A percentile compares a stretch with the other conserved stretches of the same genome.
These are phyloP conservation scores for Eulemur rubriventer DNA, from an alignment of 2,797 vertebrate species.

Conservation along the genomic window DNA sequence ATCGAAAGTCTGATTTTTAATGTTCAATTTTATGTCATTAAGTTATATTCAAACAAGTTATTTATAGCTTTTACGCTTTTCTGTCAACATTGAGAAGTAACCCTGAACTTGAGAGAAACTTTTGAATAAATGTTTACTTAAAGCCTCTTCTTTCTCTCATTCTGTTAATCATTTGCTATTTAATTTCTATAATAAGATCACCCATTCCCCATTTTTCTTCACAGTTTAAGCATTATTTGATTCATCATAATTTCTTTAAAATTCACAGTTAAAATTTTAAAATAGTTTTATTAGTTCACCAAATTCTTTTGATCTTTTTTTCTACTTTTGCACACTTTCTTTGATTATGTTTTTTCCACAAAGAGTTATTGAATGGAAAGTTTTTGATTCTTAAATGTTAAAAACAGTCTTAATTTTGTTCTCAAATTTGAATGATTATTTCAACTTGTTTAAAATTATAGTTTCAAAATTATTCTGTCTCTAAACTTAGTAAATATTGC, in stretches of 20 bases:
- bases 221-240: neutral
- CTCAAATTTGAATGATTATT: neutral
- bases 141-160: neutral
- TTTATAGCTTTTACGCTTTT: neutral
- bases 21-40: neutral
- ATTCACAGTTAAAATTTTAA: neutral
- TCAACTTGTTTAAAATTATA: neutral
- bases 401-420: neutral
- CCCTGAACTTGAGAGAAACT: neutral
- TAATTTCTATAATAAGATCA: neutral
- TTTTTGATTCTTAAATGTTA: neutral
- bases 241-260: neutral
- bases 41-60: neutral
- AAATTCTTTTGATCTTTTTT: neutral
- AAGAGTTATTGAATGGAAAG: neutral
- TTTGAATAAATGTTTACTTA: neutral
- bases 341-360: neutral
- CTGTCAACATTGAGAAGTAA: neutral
- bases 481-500: neutral
- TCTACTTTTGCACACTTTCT: neutral
- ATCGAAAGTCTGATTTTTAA: neutral
- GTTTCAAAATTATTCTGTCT: neutral
- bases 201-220: neutral
- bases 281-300: neutral
- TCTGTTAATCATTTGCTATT: neutral